A percentile compares a stretch with the other conserved stretches of the same genome.
These are phyloP conservation scores for Aspidiotus rigidus DNA, from an alignment of 2,888 invertebrate genomes.

Conservation along the genomic window DNA sequence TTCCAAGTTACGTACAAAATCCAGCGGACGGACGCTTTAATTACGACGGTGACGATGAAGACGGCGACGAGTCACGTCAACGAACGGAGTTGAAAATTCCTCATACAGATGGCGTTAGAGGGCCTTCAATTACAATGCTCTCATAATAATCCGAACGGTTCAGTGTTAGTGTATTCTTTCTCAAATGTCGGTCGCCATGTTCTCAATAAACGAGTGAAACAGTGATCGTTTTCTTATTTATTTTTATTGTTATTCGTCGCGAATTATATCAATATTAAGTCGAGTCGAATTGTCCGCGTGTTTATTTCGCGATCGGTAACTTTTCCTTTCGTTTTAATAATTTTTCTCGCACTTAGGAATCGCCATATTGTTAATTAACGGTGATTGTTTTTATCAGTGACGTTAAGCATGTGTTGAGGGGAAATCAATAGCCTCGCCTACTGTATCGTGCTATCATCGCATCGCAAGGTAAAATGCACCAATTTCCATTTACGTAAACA, in stretches of 20 bases:
- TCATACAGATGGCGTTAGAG: slow-evolving; percentile 2
- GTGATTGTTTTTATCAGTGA: slow-evolving; percentile 29
- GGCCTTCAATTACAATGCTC: too few species aligned
- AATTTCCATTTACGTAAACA: background rate
- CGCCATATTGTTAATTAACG: slow-evolving; percentile 26
- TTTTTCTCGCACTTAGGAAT: background rate
- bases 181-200: slow-evolving; percentile 25
- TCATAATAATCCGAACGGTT: slow-evolving; percentile 15
- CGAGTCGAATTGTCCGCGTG: background rate
- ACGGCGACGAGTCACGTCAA: too few species aligned
- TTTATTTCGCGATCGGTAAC: background rate
- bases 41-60: too few species aligned
- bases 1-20: too few species aligned
- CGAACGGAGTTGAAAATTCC: background rate
- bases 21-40: too few species aligned
- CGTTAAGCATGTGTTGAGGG: slow-evolving; percentile 23
- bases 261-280: background rate
- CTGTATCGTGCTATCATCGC: slow-evolving; percentile 2
- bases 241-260: slow-evolving; percentile 19
- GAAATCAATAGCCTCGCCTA: slow-evolving; percentile 29
- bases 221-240: slow-evolving; percentile 17
- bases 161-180: slow-evolving; percentile 20
- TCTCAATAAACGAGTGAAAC: slow-evolving; percentile 9
- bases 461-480: background rate
- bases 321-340: background rate